Conservation (phyloP, 1,140 invertebrate genomes). For the Euwallacea fornicatus region DNA sequence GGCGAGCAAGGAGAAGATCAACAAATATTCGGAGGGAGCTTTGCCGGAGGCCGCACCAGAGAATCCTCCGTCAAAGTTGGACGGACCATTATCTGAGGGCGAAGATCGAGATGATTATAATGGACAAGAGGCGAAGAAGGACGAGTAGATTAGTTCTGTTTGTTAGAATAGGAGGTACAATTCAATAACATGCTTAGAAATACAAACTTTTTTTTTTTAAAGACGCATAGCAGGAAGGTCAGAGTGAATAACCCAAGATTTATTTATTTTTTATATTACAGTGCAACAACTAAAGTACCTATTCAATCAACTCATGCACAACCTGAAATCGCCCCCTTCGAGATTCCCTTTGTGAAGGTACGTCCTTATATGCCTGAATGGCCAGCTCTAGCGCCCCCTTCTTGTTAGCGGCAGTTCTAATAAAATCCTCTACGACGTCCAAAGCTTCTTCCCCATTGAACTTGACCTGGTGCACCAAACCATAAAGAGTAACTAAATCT, state of each 20-base stretch:
- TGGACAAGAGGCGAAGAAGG: background rate
- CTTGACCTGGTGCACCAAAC: slow-evolving; percentile 58
- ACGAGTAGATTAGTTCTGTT: background rate
- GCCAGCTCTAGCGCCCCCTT: slow-evolving; percentile 65
- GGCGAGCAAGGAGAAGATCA: slow-evolving; percentile 64
- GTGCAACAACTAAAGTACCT: no score
- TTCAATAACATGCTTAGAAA: no score
- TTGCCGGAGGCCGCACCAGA: background rate
- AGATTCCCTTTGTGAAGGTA: slow-evolving; percentile 58
- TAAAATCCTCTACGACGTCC: slow-evolving; percentile 63
- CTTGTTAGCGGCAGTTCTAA: slow-evolving; percentile 61
- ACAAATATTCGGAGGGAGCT: slow-evolving; percentile 61
- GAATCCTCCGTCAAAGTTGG: slow-evolving; percentile 55
- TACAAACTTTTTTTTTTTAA: no score
- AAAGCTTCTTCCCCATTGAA: slow-evolving; percentile 54
- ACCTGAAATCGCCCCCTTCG: slow-evolving; percentile 63
- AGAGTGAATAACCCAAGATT: no score
- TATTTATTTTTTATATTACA: no score
- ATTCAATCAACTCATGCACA: slow-evolving; percentile 57
- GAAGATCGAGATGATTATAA: slow-evolving; percentile 67
- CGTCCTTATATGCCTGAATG: slow-evolving; percentile 66
- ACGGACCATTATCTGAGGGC: slow-evolving; percentile 70
- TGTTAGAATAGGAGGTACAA: no score
- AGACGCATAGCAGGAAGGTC: no score
- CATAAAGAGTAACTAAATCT: slow-evolving; percentile 61